A percentile compares a stretch with the other conserved stretches of the same genome.
Conservation (phyloP, 2,888 invertebrate species). For the Acanthopleura granulata region DNA sequence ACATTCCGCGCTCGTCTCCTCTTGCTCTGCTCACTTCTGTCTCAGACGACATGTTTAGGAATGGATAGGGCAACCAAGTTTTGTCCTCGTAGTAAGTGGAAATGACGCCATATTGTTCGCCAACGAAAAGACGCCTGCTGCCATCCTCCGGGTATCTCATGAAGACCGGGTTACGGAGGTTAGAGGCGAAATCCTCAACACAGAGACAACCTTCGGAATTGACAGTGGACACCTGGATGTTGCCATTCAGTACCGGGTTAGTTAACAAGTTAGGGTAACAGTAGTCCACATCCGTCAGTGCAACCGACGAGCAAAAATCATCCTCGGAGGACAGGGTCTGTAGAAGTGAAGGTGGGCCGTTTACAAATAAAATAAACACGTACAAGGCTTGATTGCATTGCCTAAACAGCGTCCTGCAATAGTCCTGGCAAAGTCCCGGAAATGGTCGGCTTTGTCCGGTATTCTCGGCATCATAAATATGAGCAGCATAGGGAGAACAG, state of each 20-base stretch:
- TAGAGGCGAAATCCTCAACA: constrained; percentile 42
- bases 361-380: constrained; percentile 37
- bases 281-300: constrained; percentile 52
- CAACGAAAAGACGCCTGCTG: constrained; percentile 57
- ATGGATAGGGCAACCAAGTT: constrained; percentile 40
- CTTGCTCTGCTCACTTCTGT: constrained; percentile 37
- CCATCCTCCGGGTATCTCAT: constrained; percentile 56
- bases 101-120: constrained; percentile 58
- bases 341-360: constrained; percentile 33
- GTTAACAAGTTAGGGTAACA: constrained; percentile 61
- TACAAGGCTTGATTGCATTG: constrained; percentile 37
- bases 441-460: constrained; percentile 42
- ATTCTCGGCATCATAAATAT: constrained; percentile 59
- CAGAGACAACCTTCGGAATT: constrained; percentile 59
- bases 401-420: constrained; percentile 49
- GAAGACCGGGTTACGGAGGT: constrained; percentile 52
- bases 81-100: constrained; percentile 47
- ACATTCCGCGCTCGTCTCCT: constrained; percentile 59
- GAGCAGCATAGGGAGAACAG: constrained; percentile 66
- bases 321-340: constrained; percentile 21
- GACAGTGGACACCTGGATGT: constrained; percentile 37
- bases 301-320: constrained; percentile 45
- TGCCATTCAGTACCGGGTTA: constrained; percentile 40
- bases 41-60: constrained; percentile 44
- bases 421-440: constrained; percentile 57